Base-by-base conservation (phyloP, 1,140 invertebrate genomes). In the Drosophila azteca region DNA sequence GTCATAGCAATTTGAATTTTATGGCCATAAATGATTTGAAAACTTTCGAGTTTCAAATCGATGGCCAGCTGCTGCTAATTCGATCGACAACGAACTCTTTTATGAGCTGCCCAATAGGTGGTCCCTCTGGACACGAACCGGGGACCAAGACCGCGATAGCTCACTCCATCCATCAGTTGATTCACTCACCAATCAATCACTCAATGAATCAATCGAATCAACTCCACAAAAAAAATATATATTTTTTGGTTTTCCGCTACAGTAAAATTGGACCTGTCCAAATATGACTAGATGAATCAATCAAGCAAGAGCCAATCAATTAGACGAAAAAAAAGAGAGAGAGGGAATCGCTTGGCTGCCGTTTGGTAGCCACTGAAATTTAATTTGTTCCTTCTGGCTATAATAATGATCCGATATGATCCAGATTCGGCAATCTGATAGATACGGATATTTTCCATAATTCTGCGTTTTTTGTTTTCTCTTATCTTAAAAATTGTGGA, bases 1-100 rank as follows among this genome's bases (percentile, higher is more conserved):
- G 35, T 39, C 39, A 59, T 62, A 71, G 51, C 66, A 71, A 81
- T 81, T 81, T 81, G 72, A 60, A 70, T 80, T 81, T 80, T 80
- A 80, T 81, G 73, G 55, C 52, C 55, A 24, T 8, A 24, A 35
- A n/a, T 45, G 61, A 66, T 67, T 67, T 67, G 26, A 66, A 67
- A 69, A 69, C 50, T 69, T 68, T 68, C n/a, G 7, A 68, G 26
- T 52, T 65, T 22, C n/a, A 31, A 46, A 66, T 66, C 61, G 26
- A 46, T 45, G 15, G 57, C 58, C 62, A 77, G 68, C 78, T 80
- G 78, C 66, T 53, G 78, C 61, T 66, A 68, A 69, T 68, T 69
- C 26, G 35, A 35, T 57, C 51, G 66, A 69, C 57, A 57, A 69
- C 64, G 50, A 68, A 57, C 66, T 68, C 64, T 69, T 69, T 68